Conservation (phyloP, 1,140 invertebrate genomes). For the Brachionus asplanchnoidis region DNA sequence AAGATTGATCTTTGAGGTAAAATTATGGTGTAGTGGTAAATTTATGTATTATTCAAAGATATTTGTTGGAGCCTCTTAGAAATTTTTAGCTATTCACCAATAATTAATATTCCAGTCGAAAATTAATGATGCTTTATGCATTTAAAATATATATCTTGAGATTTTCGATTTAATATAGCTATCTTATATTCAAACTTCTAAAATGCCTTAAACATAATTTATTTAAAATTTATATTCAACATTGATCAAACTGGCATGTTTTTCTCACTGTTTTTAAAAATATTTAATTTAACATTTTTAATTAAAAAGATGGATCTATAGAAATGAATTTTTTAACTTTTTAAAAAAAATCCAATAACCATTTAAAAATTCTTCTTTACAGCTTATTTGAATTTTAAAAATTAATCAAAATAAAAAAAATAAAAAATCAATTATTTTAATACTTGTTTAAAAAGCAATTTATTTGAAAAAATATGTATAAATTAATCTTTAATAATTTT, state of each 20-base stretch:
- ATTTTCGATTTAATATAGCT: not conserved
- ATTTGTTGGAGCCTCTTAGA: not conserved
- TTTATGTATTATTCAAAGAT: not conserved
- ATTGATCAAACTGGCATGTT: not conserved
- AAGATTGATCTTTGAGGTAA: constrained; percentile 18
- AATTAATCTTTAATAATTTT: too few relatives aligned
- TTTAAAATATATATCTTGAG: not conserved
- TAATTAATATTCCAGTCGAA: constrained; percentile 2
- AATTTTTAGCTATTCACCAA: not conserved
- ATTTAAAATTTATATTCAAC: not conserved
- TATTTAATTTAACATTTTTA: not conserved
- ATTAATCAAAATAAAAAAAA: too few relatives aligned
- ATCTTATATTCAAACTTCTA: not conserved
- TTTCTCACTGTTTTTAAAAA: not conserved
- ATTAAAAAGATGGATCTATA: too few relatives aligned
- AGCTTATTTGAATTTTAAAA: not conserved
- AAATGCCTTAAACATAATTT: not conserved
- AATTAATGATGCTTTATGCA: constrained; percentile 2
- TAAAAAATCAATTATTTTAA: too few relatives aligned
- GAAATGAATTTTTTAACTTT: too few relatives aligned
- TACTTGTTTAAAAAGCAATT: too few relatives aligned
- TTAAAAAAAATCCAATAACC: too few relatives aligned
- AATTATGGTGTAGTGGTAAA: constrained; percentile 18
- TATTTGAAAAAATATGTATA: too few relatives aligned
- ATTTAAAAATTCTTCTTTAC: not conserved